Conservation (phyloP, 2,888 invertebrate genomes). For the Mechanitis mazaeus region DNA sequence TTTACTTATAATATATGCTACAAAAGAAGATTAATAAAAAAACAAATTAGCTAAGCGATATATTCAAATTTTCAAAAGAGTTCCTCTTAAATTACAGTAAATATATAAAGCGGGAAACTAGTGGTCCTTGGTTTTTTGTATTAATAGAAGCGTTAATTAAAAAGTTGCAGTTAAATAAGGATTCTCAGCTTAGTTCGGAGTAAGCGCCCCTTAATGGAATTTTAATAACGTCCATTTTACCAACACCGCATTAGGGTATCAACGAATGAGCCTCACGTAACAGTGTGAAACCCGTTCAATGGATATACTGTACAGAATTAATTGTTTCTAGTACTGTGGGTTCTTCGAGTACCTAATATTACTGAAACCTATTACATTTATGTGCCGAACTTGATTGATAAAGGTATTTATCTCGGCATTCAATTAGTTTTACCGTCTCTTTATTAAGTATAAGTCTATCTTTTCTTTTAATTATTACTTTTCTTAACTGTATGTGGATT, state of each 20-base stretch:
- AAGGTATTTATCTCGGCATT: neutral
- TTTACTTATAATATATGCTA: too few species aligned
- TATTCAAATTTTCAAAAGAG: too few species aligned
- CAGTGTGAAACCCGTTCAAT: neutral
- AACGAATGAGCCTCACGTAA: constrained; percentile 24
- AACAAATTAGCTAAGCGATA: too few species aligned
- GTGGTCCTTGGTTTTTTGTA: constrained; percentile 46
- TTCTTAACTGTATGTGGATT: too few species aligned
- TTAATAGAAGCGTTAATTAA: constrained; percentile 59
- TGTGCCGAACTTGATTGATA: constrained; percentile 4
- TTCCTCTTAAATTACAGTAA: constrained; percentile 32
- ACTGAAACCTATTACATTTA: constrained; percentile 13
- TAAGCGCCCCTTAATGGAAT: constrained; percentile 41
- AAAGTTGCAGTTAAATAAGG: constrained; percentile 53
- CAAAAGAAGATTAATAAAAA: too few species aligned
- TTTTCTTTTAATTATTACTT: too few species aligned
- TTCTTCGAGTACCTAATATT: constrained; percentile 12
- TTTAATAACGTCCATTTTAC: constrained; percentile 43
- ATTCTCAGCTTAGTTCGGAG: constrained; percentile 38
- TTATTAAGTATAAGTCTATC: neutral
- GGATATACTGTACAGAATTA: constrained; percentile 15
- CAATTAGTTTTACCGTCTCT: neutral
- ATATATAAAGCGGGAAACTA: constrained; percentile 45
- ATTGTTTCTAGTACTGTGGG: constrained; percentile 29
- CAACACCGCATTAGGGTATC: constrained; percentile 41